phyloP scores from a whole-genome alignment of 2,888 invertebrate genomes.

The Sesia apiformis region DNA sequence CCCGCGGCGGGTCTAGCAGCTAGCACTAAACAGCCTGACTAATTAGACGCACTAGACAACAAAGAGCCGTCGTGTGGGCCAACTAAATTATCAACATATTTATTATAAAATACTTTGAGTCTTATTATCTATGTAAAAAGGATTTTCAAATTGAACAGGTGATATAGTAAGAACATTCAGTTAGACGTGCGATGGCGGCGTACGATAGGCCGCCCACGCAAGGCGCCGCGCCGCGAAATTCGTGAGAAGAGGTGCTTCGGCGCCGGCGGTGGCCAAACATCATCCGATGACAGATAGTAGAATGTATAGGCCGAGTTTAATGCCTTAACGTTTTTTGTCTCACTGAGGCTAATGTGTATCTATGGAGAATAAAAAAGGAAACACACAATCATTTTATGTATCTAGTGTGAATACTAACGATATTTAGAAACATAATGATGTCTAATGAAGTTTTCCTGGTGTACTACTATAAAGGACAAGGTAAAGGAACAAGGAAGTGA shows the following conservation, averaged over 20 bases:
- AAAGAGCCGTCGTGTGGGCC: conserved; percentile 41
- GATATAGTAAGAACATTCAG: conserved; percentile 27
- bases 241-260: conserved; percentile 62
- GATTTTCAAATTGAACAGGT: conserved; percentile 16
- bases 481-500: no score
- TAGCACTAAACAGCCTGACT: conserved; percentile 68
- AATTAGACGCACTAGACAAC: conserved; percentile 70
- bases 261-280: conserved; percentile 24
- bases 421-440: no score
- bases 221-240: conserved; percentile 66
- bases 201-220: conserved; percentile 67
- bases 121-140: conserved; percentile 27
- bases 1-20: conserved; percentile 55
- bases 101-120: conserved; percentile 21
- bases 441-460: no score
- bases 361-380: no score
- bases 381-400: no score
- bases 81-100: conserved; percentile 20
- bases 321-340: neutral
- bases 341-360: neutral
- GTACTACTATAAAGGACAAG: no score
- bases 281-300: neutral
- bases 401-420: no score
- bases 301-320: neutral
- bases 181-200: conserved; percentile 58